A percentile compares a stretch with the other conserved stretches of the same genome.
phyloP scores from a whole-genome alignment of 1,140 invertebrate species.

The Drosophila lacteicornis region DNA sequence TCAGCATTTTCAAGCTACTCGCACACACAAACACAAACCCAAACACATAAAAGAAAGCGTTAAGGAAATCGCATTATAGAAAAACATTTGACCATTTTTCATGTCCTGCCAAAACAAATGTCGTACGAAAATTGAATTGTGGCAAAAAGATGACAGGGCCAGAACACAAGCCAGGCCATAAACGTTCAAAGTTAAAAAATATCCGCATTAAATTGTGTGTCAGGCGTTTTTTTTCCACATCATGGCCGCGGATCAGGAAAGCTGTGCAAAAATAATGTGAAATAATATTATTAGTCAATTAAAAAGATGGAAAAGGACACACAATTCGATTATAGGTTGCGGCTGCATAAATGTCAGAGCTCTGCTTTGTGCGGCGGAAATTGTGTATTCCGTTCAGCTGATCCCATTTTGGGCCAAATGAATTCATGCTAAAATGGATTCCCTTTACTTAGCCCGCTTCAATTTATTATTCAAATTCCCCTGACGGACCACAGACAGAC shows the following conservation, averaged over 20 bases:
- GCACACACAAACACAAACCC: constrained; percentile 34
- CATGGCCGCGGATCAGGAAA: neutral
- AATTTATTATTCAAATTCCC: constrained; percentile 39
- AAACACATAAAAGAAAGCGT: constrained; percentile 65
- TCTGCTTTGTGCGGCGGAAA: neutral
- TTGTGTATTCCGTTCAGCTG: constrained; percentile 18
- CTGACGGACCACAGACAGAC: constrained; percentile 1
- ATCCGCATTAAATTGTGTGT: constrained; percentile 36
- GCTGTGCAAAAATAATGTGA: constrained; percentile 5
- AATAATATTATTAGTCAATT: constrained; percentile 45
- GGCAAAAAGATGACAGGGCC: constrained; percentile 47
- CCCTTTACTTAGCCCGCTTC: constrained; percentile 4
- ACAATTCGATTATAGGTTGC: constrained; percentile 18
- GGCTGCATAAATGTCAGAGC: constrained; percentile 29
- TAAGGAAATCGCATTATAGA: constrained; percentile 76
- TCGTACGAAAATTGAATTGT: constrained; percentile 72
- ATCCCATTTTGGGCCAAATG: constrained; percentile 26
- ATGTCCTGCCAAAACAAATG: constrained; percentile 51
- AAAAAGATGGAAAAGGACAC: constrained; percentile 12
- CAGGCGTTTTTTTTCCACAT: neutral
- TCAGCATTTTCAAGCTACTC: constrained; percentile 56
- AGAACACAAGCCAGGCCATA: constrained; percentile 26
- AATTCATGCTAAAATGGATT: constrained; percentile 11
- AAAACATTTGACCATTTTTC: constrained; percentile 80
- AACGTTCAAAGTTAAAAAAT: constrained; percentile 26